These are phyloP conservation scores for Danio tinwini DNA, from an alignment of 2,797 vertebrate genomes.

Conservation along the genomic window DNA sequence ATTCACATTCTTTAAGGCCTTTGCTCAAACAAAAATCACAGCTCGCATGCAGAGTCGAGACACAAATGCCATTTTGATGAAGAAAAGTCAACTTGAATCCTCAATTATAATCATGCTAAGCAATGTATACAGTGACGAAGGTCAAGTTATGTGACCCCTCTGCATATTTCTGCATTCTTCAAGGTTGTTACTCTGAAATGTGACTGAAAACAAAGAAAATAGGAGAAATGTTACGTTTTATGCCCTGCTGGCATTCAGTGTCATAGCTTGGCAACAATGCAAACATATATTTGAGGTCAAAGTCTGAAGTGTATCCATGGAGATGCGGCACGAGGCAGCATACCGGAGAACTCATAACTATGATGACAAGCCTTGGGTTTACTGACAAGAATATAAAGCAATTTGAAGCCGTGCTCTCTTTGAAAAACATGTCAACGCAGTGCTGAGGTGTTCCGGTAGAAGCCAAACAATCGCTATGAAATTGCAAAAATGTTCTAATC, in stretches of 20 bases:
- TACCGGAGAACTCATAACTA: conserved; percentile 57
- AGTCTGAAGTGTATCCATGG: conserved; percentile 48
- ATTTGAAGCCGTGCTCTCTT: not conserved
- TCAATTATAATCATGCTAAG: conserved; percentile 5
- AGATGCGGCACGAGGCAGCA: conserved; percentile 59
- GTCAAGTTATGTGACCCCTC: not conserved
- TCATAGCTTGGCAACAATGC: conserved; percentile 19
- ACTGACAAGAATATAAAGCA: conserved; percentile 57
- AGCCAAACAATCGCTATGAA: not conserved
- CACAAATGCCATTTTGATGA: conserved; percentile 43
- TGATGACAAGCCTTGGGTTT: conserved; percentile 62
- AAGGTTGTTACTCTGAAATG: conserved; percentile 10
- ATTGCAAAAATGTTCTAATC: not conserved
- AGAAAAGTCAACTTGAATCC: conserved; percentile 33
- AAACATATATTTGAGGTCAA: conserved; percentile 50
- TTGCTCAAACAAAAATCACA: conserved; percentile 21
- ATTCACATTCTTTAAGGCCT: conserved; percentile 22
- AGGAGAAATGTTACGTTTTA: conserved; percentile 32
- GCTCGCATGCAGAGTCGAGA: conserved; percentile 12
- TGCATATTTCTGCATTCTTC: conserved; percentile 21
- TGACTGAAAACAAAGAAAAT: conserved; percentile 1
- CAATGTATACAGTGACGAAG: conserved; percentile 18
- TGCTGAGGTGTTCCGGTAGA: not conserved
- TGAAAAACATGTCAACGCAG: not conserved
- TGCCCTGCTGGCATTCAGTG: conserved; percentile 19